These are phyloP conservation scores for Pediacus dermestoides DNA, from an alignment of 2,888 invertebrate species.

Conservation along the genomic window DNA sequence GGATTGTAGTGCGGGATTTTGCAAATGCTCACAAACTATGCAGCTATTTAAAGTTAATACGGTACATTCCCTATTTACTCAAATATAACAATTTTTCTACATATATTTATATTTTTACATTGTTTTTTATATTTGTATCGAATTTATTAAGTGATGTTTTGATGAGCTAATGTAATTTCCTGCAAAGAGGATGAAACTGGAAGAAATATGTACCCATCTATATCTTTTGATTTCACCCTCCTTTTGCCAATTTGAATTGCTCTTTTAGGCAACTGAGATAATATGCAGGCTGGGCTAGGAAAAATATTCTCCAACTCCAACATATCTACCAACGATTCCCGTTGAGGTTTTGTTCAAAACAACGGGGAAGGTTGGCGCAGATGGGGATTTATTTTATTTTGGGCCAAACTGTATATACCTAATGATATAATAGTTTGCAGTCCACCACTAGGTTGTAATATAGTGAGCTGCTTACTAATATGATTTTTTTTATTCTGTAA, in stretches of 20 bases:
- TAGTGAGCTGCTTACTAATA: background rate
- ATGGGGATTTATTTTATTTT: constrained; percentile 4
- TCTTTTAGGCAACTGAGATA: too few species aligned
- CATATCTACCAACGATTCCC: too few species aligned
- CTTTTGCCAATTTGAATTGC: constrained; percentile 1
- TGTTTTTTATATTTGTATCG: constrained; percentile 1
- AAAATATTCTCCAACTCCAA: too few species aligned
- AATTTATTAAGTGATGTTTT: constrained; percentile 2
- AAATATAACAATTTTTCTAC: constrained; percentile 1
- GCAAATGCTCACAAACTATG: constrained; percentile 32
- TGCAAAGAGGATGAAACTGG: constrained; percentile 6
- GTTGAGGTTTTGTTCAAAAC: too few species aligned
- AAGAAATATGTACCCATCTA: background rate
- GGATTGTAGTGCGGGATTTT: constrained; percentile 27
- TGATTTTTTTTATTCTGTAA: too few species aligned
- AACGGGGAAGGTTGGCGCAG: too few species aligned
- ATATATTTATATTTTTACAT: constrained; percentile 4
- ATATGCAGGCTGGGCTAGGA: too few species aligned
- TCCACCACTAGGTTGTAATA: background rate
- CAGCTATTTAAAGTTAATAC: constrained; percentile 21
- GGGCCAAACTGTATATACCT: constrained; percentile 13
- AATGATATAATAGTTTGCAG: constrained; percentile 23
- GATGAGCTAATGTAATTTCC: constrained; percentile 8
- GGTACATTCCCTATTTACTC: constrained; percentile 21
- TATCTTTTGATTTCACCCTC: background rate